A percentile compares a stretch with the other conserved stretches of the same genome.
phyloP scores from a whole-genome alignment of 2,888 invertebrate genomes.

The Orthosia incerta region DNA sequence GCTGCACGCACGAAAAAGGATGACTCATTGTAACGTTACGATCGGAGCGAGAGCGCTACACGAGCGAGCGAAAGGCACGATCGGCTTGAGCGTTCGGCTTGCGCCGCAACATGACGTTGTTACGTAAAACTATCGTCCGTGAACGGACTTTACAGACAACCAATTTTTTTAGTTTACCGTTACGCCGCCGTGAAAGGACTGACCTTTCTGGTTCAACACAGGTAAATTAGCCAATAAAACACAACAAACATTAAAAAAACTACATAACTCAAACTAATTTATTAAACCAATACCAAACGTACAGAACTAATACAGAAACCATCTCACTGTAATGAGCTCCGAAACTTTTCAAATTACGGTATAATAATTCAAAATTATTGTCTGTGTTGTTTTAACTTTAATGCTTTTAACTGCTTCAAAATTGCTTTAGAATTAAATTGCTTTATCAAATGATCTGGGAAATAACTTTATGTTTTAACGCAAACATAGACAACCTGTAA shows the following conservation, averaged over 20 bases:
- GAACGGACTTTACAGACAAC: too few relatives aligned
- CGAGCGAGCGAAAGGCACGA: too few relatives aligned
- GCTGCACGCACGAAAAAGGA: too few relatives aligned
- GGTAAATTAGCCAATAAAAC: conserved; percentile 16
- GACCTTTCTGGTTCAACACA: neutral
- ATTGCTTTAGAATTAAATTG: conserved; percentile 58
- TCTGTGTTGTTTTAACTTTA: conserved; percentile 61
- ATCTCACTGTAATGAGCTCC: conserved; percentile 48
- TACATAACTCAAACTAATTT: conserved; percentile 43
- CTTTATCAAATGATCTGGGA: conserved; percentile 38
- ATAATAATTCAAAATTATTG: conserved; percentile 71
- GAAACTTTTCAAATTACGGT: conserved; percentile 71
- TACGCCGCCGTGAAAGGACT: neutral
- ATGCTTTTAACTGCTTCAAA: conserved; percentile 55
- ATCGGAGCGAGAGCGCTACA: too few relatives aligned
- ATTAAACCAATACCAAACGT: conserved; percentile 45
- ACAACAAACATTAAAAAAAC: conserved; percentile 28
- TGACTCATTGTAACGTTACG: too few relatives aligned
- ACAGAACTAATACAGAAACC: conserved; percentile 48
- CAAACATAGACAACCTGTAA: too few relatives aligned
- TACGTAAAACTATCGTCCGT: too few relatives aligned
- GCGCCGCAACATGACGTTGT: too few relatives aligned
- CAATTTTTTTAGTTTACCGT: neutral
- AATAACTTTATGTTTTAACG: neutral
- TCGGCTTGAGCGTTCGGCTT: too few relatives aligned